phyloP scores from a whole-genome alignment of 2,797 vertebrate genomes.

The Danio aesculapii region DNA sequence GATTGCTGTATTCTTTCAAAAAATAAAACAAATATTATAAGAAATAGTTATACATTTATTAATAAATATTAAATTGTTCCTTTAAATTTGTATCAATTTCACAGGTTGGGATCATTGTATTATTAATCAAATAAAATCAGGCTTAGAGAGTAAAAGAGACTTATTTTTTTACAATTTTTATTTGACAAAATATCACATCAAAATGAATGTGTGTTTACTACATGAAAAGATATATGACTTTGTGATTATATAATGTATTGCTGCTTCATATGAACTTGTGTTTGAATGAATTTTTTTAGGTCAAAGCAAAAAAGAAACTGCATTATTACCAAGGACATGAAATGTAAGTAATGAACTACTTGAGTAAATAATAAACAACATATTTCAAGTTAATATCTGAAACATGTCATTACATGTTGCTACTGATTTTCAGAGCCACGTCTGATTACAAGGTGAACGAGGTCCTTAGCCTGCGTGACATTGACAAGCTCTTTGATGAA shows the following conservation, averaged over 20 bases:
- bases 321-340: conserved; percentile 64
- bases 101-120: too few relatives aligned
- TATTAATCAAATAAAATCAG: too few relatives aligned
- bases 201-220: background rate
- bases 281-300: conserved; percentile 65
- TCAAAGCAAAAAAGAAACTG: conserved; percentile 75
- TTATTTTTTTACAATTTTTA: too few relatives aligned
- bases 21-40: too few relatives aligned
- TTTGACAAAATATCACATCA: too few relatives aligned
- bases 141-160: too few relatives aligned
- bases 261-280: conserved; percentile 4
- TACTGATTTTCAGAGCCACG: conserved; percentile 64
- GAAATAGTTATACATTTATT: too few relatives aligned
- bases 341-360: conserved; percentile 60
- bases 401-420: background rate
- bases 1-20: too few relatives aligned
- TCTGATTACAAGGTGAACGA: conserved; percentile 18
- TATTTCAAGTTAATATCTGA: background rate
- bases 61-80: too few relatives aligned
- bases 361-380: background rate
- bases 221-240: background rate
- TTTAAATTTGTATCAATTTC: too few relatives aligned
- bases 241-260: background rate
- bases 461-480: conserved; percentile 60
- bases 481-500: conserved; percentile 76